phyloP scores from a whole-genome alignment of 2,888 invertebrate genomes.

The Catotricha subobsoleta region DNA sequence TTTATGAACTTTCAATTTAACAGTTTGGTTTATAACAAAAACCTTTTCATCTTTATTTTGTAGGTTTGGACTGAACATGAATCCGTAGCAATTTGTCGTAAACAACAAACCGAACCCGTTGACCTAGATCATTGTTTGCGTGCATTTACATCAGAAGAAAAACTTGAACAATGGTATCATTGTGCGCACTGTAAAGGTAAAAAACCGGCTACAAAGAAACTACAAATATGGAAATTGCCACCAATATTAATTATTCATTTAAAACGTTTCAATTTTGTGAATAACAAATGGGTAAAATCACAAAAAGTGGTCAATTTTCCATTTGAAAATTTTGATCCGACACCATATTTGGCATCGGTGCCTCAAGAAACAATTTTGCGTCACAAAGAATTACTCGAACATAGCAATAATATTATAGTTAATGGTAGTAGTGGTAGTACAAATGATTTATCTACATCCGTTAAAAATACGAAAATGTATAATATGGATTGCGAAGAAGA shows the following conservation, averaged over 20 bases:
- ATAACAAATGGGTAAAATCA: slow-evolving; percentile 86
- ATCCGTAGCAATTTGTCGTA: slow-evolving; percentile 50
- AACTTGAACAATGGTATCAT: slow-evolving; percentile 68
- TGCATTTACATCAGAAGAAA: slow-evolving; percentile 76
- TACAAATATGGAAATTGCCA: slow-evolving; percentile 82
- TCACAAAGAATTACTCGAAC: slow-evolving; percentile 38
- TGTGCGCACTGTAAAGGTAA: slow-evolving; percentile 68
- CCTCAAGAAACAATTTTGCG: slow-evolving; percentile 57
- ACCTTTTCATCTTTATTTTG: not conserved
- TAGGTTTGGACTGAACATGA: slow-evolving; percentile 58
- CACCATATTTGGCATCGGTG: slow-evolving; percentile 65
- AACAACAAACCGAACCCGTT: slow-evolving; percentile 61
- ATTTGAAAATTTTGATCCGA: slow-evolving; percentile 69
- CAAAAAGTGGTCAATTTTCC: slow-evolving; percentile 86
- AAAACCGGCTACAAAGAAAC: slow-evolving; percentile 73
- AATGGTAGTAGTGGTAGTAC: not conserved
- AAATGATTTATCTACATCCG: not conserved
- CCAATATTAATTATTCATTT: slow-evolving; percentile 79
- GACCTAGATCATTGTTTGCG: slow-evolving; percentile 69
- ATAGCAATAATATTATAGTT: not conserved
- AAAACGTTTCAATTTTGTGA: slow-evolving; percentile 80
- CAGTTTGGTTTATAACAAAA: not conserved
- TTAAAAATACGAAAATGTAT: slow-evolving; percentile 1
- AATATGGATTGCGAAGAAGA: slow-evolving; percentile 12
- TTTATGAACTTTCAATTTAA: not conserved